phyloP scores from a whole-genome alignment of 2,113 vertebrate genomes.

The Propithecus coquereli region DNA sequence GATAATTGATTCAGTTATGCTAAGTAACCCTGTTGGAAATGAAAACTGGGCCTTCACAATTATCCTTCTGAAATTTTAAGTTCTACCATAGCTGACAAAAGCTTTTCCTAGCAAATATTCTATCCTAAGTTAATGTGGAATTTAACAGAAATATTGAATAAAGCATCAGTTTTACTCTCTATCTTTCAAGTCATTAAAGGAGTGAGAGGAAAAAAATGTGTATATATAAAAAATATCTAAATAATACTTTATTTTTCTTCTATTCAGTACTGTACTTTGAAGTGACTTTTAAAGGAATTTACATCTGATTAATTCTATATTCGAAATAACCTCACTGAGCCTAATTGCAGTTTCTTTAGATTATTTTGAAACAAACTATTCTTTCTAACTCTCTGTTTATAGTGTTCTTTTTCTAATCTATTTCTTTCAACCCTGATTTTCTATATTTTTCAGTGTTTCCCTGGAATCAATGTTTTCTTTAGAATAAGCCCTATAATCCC shows the following conservation, averaged over 20 bases:
- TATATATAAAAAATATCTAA: background rate
- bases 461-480: conserved; percentile 50
- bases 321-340: background rate
- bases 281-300: background rate
- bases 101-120: background rate
- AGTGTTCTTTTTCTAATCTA: background rate
- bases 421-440: conserved; percentile 14
- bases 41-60: background rate
- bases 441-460: background rate
- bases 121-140: background rate
- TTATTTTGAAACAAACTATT: background rate
- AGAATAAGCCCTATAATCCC: background rate
- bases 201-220: background rate
- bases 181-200: background rate
- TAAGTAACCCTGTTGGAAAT: background rate
- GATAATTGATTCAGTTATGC: background rate
- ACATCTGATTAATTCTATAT: background rate
- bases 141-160: background rate
- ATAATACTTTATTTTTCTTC: background rate
- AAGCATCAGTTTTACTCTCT: background rate
- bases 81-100: background rate
- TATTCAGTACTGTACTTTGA: background rate
- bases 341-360: background rate
- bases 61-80: background rate
- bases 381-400: conserved; percentile 5